A percentile compares a stretch with the other conserved stretches of the same genome.
These are phyloP conservation scores for Drosophila asahinai DNA, from an alignment of 1,140 invertebrate species.

Conservation along the genomic window DNA sequence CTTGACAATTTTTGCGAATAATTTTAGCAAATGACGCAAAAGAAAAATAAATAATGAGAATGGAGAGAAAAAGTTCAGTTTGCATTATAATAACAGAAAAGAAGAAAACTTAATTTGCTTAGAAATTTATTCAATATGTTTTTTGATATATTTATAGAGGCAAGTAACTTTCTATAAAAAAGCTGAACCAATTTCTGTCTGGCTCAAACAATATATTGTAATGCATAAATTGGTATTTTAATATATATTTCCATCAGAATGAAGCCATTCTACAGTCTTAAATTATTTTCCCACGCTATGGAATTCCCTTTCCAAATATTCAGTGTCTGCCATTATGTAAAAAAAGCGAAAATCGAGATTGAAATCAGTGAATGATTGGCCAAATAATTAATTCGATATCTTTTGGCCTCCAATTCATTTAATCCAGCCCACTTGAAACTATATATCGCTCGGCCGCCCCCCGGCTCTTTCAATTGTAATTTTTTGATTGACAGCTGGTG, in stretches of 20 bases:
- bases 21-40: conserved; percentile 34
- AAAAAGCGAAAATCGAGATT: conserved; percentile 18
- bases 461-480: conserved; percentile 48
- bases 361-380: conserved; percentile 46
- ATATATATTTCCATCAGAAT: background rate
- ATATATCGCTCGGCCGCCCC: conserved; percentile 13
- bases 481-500: conserved; percentile 70
- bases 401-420: conserved; percentile 37
- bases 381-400: conserved; percentile 49
- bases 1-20: conserved; percentile 32
- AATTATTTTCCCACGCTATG: conserved; percentile 21
- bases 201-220: background rate
- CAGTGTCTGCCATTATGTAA: conserved; percentile 8
- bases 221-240: background rate
- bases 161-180: conserved; percentile 21
- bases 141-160: too few relatives aligned
- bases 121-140: background rate
- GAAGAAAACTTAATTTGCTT: background rate
- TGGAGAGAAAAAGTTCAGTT: background rate
- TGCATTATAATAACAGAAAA: conserved; percentile 2
- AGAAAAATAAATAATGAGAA: conserved; percentile 10
- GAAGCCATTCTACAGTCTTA: background rate
- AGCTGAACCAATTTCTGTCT: background rate
- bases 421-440: conserved; percentile 38
- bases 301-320: conserved; percentile 21